Percentiles rank a stretch among this genome's conserved stretches.
Evolutionary conservation across 2,113 vertebrate genomes (phyloP).

Genomic region (Megaceryle maxima): DNA sequence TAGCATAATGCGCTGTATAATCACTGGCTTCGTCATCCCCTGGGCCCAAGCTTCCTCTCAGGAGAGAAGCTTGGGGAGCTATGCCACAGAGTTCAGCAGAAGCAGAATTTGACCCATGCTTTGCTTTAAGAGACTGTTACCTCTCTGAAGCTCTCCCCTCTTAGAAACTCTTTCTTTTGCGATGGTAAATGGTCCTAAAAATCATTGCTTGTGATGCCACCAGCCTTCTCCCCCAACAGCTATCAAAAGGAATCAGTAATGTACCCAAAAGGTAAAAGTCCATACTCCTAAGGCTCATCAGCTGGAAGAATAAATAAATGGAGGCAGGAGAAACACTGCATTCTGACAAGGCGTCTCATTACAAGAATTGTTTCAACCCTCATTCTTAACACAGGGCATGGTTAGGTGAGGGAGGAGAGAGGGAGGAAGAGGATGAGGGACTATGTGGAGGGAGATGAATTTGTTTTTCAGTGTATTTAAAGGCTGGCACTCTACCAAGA

Average conservation of each 20-base stretch:
- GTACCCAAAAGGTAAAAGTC: neutral
- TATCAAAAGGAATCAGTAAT: neutral
- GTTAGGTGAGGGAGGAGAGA: neutral
- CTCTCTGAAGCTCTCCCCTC: neutral
- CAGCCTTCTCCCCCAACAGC: neutral
- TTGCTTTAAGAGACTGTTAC: neutral
- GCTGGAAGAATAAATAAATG: neutral
- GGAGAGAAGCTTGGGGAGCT: neutral
- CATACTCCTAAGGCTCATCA: neutral
- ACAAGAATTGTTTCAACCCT: neutral
- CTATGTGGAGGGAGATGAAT: neutral
- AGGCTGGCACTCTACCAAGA: neutral
- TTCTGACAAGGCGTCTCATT: neutral
- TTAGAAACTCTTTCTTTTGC: neutral
- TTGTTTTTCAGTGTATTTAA: neutral
- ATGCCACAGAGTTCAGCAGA: neutral
- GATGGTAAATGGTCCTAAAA: neutral
- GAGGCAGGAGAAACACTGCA: neutral
- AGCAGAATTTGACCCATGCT: neutral
- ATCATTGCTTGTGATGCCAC: neutral
- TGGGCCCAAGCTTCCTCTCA: neutral
- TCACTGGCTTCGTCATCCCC: neutral
- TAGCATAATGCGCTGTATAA: conserved; percentile 47
- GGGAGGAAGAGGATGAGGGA: neutral
- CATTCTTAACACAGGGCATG: neutral